phyloP scores from a whole-genome alignment of 2,797 vertebrate species.

The Gobionotothen gibberifrons region DNA sequence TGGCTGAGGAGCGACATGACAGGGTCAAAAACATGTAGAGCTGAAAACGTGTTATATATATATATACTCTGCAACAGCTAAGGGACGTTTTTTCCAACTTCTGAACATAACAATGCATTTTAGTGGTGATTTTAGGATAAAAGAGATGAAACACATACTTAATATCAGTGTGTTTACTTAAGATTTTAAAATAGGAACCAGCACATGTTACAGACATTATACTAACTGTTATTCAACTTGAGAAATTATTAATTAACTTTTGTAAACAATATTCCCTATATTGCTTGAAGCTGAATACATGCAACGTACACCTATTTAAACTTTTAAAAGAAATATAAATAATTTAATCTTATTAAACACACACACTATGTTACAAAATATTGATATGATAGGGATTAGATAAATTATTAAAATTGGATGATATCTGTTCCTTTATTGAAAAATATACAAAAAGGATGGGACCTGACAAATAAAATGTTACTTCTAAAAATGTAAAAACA shows the following conservation, averaged over 20 bases:
- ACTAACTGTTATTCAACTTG: too few relatives aligned
- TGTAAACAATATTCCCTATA: too few relatives aligned
- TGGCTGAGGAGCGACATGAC: constrained; percentile 81
- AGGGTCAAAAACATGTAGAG: constrained; percentile 46
- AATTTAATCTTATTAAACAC: too few relatives aligned
- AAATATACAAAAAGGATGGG: not conserved
- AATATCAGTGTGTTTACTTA: not conserved
- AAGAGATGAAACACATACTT: not conserved
- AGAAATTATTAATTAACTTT: too few relatives aligned
- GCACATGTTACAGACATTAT: too few relatives aligned
- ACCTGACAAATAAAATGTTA: not conserved
- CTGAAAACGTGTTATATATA: constrained; percentile 11
- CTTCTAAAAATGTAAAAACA: not conserved
- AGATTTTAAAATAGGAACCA: not conserved
- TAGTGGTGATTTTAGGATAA: not conserved
- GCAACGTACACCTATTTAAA: too few relatives aligned
- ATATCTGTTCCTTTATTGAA: not conserved
- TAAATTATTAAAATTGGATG: too few relatives aligned
- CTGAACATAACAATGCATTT: not conserved
- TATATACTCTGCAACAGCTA: not conserved
- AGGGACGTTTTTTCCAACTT: not conserved
- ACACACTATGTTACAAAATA: too few relatives aligned
- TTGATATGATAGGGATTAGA: too few relatives aligned
- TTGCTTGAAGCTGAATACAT: too few relatives aligned
- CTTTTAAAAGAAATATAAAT: too few relatives aligned